Conservation (phyloP, 2,888 invertebrate genomes). For the Perizoma affinitatum region DNA sequence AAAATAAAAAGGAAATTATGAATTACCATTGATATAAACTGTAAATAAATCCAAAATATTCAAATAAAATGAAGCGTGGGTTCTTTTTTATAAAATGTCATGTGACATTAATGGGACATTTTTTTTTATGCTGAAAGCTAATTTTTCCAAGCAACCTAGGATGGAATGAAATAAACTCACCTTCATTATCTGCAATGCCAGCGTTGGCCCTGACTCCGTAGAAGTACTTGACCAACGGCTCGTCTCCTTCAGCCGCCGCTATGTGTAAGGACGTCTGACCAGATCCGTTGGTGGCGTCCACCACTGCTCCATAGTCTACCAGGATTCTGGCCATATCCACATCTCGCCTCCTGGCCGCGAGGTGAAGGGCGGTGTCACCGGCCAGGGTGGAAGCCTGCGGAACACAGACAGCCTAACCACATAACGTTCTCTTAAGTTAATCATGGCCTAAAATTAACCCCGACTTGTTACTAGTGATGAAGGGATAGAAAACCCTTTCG, state of each 20-base stretch:
- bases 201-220: slow-evolving; percentile 97
- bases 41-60: too few relatives aligned
- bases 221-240: slow-evolving; percentile 96
- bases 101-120: too few relatives aligned
- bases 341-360: slow-evolving; percentile 96
- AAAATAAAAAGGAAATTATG: too few relatives aligned
- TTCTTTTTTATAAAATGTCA: too few relatives aligned
- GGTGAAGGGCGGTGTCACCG: slow-evolving; percentile 97
- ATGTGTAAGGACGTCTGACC: slow-evolving; percentile 98
- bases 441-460: slow-evolving; percentile 3
- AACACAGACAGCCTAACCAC: slow-evolving; percentile 29
- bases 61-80: too few relatives aligned
- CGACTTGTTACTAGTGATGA: neutral
- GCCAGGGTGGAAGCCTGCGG: slow-evolving; percentile 89
- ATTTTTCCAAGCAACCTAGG: neutral
- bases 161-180: slow-evolving; percentile 57
- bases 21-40: too few relatives aligned
- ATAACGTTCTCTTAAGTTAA: slow-evolving; percentile 8
- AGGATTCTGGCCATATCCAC: slow-evolving; percentile 96
- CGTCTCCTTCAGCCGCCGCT: slow-evolving; percentile 98
- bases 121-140: too few relatives aligned
- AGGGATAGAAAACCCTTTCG: too few relatives aligned
- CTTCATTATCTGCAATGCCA: slow-evolving; percentile 96
- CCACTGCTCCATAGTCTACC: slow-evolving; percentile 95
- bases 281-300: slow-evolving; percentile 96